A percentile compares a stretch with the other conserved stretches of the same genome.
Evolutionary conservation across 2,888 invertebrate species (phyloP).

Genomic region (Hybos culiciformis): DNA sequence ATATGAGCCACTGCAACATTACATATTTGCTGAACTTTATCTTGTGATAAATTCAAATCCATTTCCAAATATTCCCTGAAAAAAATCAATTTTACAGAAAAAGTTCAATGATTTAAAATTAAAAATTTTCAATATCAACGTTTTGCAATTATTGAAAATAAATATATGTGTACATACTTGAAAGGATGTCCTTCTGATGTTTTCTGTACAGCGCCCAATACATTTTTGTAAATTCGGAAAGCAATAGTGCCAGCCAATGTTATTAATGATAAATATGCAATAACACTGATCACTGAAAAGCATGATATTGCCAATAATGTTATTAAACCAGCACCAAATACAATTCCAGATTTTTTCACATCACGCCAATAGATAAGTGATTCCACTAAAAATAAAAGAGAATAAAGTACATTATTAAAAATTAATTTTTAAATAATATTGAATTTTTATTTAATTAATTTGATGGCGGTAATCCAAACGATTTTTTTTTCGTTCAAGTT

Average conservation of each 20-base stretch:
- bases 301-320: slow-evolving; percentile 86
- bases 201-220: slow-evolving; percentile 91
- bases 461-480: too few relatives aligned
- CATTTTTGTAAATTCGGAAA: slow-evolving; percentile 93
- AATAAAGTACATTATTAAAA: background rate
- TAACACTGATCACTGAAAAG: slow-evolving; percentile 90
- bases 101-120: background rate
- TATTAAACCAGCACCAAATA: slow-evolving; percentile 79
- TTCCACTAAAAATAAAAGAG: slow-evolving; percentile 57
- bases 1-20: slow-evolving; percentile 77
- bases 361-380: slow-evolving; percentile 97
- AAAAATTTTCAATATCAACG: background rate
- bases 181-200: slow-evolving; percentile 94
- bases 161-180: slow-evolving; percentile 55
- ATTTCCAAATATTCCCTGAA: slow-evolving; percentile 67
- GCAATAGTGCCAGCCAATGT: slow-evolving; percentile 75
- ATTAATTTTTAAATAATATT: too few relatives aligned
- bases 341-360: slow-evolving; percentile 85
- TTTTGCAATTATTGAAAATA: slow-evolving; percentile 5
- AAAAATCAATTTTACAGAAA: slow-evolving; percentile 13
- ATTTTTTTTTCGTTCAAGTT: too few relatives aligned
- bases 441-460: too few relatives aligned
- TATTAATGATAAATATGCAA: slow-evolving; percentile 81
- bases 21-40: slow-evolving; percentile 79
- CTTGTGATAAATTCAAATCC: slow-evolving; percentile 78